phyloP scores from a whole-genome alignment of 92 coral and sea anemone species.

The Nematostella vectensis region DNA sequence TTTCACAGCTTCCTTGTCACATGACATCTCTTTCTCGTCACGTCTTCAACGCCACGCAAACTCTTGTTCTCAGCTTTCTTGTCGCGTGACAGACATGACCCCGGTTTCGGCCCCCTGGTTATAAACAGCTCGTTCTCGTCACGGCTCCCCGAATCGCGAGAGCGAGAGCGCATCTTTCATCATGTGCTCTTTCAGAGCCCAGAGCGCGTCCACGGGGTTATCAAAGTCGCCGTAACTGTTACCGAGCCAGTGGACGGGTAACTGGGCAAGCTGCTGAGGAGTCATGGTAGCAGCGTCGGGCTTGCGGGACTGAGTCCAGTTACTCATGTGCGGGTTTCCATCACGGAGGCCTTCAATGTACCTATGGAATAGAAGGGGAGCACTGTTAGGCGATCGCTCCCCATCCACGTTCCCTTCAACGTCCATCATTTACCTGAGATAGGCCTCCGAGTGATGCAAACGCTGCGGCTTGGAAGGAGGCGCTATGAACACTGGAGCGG shows the following conservation, averaged over 20 bases:
- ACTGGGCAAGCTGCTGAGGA: slow-evolving; percentile 90
- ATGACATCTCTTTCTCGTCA: too few relatives aligned
- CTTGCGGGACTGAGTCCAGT: slow-evolving; percentile 92
- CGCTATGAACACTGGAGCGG: slow-evolving; percentile 77
- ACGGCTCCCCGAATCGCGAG: slow-evolving; percentile 32
- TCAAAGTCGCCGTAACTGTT: slow-evolving; percentile 88
- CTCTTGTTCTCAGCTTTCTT: too few relatives aligned
- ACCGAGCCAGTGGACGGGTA: slow-evolving; percentile 96
- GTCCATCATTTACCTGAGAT: slow-evolving; percentile 88
- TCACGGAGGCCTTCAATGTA: slow-evolving; percentile 99
- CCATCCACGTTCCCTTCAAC: not conserved
- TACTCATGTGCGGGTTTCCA: slow-evolving; percentile 93
- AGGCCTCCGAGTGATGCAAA: slow-evolving; percentile 95
- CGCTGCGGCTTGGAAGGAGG: slow-evolving; percentile 93
- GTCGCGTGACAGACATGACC: too few relatives aligned
- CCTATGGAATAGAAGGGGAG: slow-evolving; percentile 16
- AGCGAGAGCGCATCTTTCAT: slow-evolving; percentile 85
- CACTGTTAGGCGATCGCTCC: not conserved
- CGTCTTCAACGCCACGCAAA: too few relatives aligned
- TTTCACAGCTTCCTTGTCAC: too few relatives aligned
- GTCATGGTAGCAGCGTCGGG: slow-evolving; percentile 83
- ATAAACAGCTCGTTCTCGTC: too few relatives aligned
- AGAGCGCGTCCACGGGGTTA: slow-evolving; percentile 89
- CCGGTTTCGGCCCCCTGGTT: too few relatives aligned
- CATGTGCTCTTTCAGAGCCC: slow-evolving; percentile 98